phyloP scores from a whole-genome alignment of 1,140 invertebrate species.

The Leptinotarsa lineolata region DNA sequence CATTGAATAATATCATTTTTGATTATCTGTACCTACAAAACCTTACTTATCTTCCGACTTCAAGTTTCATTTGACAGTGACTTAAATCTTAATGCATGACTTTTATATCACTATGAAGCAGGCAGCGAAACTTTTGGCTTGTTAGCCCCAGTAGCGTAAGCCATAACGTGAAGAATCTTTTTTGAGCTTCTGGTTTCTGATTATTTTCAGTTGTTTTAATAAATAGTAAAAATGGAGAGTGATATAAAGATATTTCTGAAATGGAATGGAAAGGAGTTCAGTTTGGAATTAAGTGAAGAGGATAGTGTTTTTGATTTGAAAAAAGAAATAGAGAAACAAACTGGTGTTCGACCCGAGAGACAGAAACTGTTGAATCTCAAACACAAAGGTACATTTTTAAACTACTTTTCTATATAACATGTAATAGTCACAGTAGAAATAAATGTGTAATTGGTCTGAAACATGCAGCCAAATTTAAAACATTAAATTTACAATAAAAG shows the following conservation, averaged over 20 bases:
- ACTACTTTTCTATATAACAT: neutral
- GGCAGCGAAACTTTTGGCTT: too few relatives aligned
- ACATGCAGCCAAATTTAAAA: neutral
- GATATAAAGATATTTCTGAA: conserved; percentile 62
- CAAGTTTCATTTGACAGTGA: too few relatives aligned
- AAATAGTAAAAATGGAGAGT: neutral
- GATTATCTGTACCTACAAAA: too few relatives aligned
- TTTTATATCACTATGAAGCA: too few relatives aligned
- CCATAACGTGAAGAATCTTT: too few relatives aligned
- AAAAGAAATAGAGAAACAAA: conserved; percentile 76
- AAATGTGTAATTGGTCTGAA: too few relatives aligned
- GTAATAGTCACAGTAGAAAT: too few relatives aligned
- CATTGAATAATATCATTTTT: too few relatives aligned
- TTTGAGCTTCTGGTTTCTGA: neutral
- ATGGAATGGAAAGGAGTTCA: conserved; percentile 89
- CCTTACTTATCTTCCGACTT: too few relatives aligned
- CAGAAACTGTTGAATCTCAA: conserved; percentile 94
- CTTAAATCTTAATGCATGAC: too few relatives aligned
- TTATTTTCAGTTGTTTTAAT: neutral
- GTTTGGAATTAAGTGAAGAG: conserved; percentile 69
- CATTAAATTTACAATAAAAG: neutral
- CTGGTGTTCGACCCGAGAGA: conserved; percentile 81
- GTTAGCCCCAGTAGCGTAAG: too few relatives aligned
- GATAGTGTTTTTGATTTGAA: conserved; percentile 82
- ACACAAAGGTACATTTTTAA: conserved; percentile 73